Evolutionary conservation across 2,797 vertebrate genomes (phyloP).

Genomic region (Artibeus lituratus): DNA sequence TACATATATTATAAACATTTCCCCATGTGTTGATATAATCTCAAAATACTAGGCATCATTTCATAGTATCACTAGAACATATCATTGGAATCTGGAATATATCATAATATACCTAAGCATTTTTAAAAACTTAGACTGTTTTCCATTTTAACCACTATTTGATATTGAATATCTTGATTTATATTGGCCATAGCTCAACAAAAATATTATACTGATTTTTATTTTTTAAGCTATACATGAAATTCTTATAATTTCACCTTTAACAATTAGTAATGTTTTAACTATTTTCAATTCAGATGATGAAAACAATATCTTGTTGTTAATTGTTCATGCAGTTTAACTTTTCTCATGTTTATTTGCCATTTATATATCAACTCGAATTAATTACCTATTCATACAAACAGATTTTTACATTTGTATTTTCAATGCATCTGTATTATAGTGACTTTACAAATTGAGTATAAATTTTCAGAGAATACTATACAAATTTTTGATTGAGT

Average conservation of each 20-base stretch:
- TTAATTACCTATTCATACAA: neutral
- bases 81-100: neutral
- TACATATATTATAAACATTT: neutral
- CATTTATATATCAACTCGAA: neutral
- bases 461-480: neutral
- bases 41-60: neutral
- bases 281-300: neutral
- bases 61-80: neutral
- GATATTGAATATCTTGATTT: neutral
- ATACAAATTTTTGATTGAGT: neutral
- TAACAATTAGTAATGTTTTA: neutral
- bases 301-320: neutral
- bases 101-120: neutral
- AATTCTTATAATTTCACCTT: neutral
- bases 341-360: neutral
- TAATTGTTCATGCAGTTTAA: neutral
- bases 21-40: neutral
- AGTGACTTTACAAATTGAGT: neutral
- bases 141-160: neutral
- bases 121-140: neutral
- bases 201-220: neutral
- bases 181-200: neutral
- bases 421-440: neutral
- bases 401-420: neutral
- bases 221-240: neutral